Base-by-base conservation (phyloP, 2,113 vertebrate species). In the Delphinapterus leucas region DNA sequence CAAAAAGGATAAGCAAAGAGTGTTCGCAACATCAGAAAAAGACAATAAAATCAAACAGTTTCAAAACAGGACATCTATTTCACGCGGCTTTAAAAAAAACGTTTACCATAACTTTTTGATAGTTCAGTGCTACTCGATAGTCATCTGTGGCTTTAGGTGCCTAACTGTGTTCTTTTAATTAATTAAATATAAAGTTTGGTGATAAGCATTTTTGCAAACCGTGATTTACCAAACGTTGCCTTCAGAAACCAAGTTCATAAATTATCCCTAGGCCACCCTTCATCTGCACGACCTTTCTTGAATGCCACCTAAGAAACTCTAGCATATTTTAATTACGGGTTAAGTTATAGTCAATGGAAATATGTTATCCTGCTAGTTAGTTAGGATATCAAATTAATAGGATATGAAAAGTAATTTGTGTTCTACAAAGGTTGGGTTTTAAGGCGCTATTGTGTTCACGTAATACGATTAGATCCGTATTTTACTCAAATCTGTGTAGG, bases 231-330 rank as follows among this genome's bases (percentile, higher is more conserved):
- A 58, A 7, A 58, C 63, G 20, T 31, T 26, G 23, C 8, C 6
- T 38, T 84, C 26, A 4, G 3, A 41, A 70, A 18, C 33, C 26
- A 49, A 47, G 13, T 4, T 15, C 17, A 4, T 1, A 26, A 47
- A 8, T 1, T 9, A 25, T 3, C 2, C 15, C 18, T 9, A 5
- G 60, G 8, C 7, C 7, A 4, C 23, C 28, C 7, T 20, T 60
- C 36, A 36, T 8, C 25, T 17, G 20, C 9, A 6, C 2, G 4
- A 1, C 23, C 55, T 38, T 26, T 26, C n/a, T 15, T 49, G 14
- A 53, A 6, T 2, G 8, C 18, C 49, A 0, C 25, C 8, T 17
- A 7, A 12, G 44, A 47, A 15, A 28, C 4, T 3, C 6, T 13
- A 20, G 38, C 0, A 2, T 8, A 9, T 55, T 36, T 44, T 67